Conservation (phyloP, 2,113 vertebrate species). For the Haliaeetus leucogaster region DNA sequence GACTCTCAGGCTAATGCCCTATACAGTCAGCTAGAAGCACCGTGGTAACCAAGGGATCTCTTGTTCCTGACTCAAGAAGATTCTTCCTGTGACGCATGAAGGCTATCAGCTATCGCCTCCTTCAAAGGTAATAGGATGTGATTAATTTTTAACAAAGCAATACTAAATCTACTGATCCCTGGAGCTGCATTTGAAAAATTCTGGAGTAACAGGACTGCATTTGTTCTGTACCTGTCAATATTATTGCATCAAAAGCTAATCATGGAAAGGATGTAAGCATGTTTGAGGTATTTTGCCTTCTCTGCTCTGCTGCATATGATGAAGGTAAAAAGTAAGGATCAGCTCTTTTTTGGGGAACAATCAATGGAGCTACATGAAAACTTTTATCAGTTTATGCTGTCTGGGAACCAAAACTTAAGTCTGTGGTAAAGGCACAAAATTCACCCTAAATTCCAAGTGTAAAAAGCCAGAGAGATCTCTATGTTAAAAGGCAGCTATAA, state of each 20-base stretch:
- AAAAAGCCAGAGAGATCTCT: not conserved
- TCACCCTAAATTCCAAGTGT: not conserved
- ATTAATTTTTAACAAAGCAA: not conserved
- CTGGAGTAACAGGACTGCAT: not conserved
- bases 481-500: not conserved
- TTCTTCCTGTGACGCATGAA: not conserved
- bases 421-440: not conserved
- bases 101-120: not conserved
- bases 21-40: not conserved
- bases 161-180: not conserved
- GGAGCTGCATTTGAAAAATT: not conserved
- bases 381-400: not conserved
- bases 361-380: not conserved
- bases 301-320: not conserved
- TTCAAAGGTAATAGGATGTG: not conserved
- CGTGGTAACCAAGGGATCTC: not conserved
- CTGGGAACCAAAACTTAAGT: not conserved
- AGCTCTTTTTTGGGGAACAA: not conserved
- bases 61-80: not conserved
- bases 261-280: not conserved
- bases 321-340: not conserved
- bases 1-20: not conserved
- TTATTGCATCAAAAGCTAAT: not conserved
- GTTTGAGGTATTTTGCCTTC: not conserved
- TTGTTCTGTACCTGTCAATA: not conserved